Percentiles rank a stretch among this genome's conserved stretches.
Evolutionary conservation across 2,113 vertebrate species (phyloP).

Genomic region (Beaufortia kweichowensis): DNA sequence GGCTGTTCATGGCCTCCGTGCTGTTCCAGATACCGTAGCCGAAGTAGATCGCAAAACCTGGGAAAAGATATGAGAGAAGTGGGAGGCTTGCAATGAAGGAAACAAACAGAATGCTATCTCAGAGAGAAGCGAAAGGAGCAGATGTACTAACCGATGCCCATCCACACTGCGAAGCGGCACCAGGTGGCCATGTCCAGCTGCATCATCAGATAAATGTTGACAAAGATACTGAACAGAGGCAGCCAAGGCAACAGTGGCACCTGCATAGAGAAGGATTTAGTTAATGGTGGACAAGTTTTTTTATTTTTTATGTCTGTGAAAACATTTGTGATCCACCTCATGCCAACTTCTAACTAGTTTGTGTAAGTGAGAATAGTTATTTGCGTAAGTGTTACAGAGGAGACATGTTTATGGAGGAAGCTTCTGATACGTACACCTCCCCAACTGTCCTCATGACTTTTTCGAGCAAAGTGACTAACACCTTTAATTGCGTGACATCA

Average conservation of each 20-base stretch:
- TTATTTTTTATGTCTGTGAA: no score
- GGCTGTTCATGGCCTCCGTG: slow-evolving; percentile 67
- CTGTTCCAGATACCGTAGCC: slow-evolving; percentile 87
- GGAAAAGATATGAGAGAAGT: not conserved
- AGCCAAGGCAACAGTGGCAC: slow-evolving; percentile 88
- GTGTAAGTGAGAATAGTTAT: no score
- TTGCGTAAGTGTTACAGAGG: no score
- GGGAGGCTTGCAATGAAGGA: not conserved
- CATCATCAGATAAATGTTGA: slow-evolving; percentile 98
- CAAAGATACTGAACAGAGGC: slow-evolving; percentile 86
- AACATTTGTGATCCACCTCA: not conserved
- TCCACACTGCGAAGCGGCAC: slow-evolving; percentile 87
- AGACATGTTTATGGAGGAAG: no score
- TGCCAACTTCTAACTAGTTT: not conserved
- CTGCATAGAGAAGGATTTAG: slow-evolving; percentile 63
- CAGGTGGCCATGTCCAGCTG: slow-evolving; percentile 85
- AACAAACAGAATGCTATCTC: not conserved
- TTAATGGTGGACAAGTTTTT: not conserved
- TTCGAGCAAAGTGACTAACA: no score
- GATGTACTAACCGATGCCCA: slow-evolving; percentile 79
- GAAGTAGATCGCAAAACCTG: slow-evolving; percentile 92
- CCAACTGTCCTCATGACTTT: no score
- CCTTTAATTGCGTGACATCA: not conserved
- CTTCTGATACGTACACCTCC: no score
- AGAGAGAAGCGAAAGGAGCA: not conserved